Percentiles rank a stretch among this genome's conserved stretches.
phyloP scores from a whole-genome alignment of 2,113 vertebrate species.

The Condylura cristata region DNA sequence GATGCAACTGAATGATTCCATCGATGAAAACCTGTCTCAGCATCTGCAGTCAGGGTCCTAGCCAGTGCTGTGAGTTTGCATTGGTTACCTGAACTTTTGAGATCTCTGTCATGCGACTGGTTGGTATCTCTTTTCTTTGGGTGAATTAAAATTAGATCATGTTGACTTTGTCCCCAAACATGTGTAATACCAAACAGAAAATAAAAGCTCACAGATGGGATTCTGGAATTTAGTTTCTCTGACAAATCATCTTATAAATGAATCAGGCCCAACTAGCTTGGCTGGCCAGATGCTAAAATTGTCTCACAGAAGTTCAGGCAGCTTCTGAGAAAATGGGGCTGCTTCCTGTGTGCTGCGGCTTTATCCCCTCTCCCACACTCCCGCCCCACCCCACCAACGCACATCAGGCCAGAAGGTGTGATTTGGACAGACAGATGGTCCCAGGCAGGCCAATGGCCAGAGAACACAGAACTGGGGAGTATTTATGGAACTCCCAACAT shows the following conservation, averaged over 20 bases:
- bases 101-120: constrained; percentile 3
- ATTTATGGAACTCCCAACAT: neutral
- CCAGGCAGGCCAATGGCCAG: constrained; percentile 91
- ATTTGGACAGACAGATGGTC: constrained; percentile 33
- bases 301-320: constrained; percentile 84
- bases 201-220: constrained; percentile 76
- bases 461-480: constrained; percentile 77
- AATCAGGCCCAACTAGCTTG: constrained; percentile 68
- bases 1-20: neutral
- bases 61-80: neutral
- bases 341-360: constrained; percentile 64
- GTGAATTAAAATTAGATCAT: constrained; percentile 73
- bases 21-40: neutral
- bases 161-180: constrained; percentile 77
- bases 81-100: constrained; percentile 26
- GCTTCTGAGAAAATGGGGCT: constrained; percentile 67
- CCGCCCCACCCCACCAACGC: neutral
- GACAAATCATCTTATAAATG: constrained; percentile 77
- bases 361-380: neutral
- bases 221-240: constrained; percentile 77
- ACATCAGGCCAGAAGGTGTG: constrained; percentile 64
- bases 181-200: constrained; percentile 69
- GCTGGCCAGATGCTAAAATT: constrained; percentile 75
- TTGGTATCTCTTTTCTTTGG: constrained; percentile 70
- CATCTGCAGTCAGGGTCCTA: neutral